phyloP scores from a whole-genome alignment of 2,797 vertebrate species.

The Lacerta agilis region DNA sequence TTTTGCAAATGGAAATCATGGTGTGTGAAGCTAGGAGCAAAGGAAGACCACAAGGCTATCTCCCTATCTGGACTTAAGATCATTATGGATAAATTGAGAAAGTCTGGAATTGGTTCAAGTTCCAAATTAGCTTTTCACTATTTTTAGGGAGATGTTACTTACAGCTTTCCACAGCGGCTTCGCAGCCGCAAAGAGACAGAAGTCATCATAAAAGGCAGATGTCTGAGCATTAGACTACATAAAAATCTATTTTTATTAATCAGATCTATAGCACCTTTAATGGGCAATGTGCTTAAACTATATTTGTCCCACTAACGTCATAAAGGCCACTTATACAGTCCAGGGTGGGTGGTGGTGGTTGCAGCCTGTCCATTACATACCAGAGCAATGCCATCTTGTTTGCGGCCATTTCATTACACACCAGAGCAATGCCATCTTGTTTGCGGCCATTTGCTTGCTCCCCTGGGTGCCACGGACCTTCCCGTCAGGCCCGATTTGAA shows the following conservation, averaged over 20 bases:
- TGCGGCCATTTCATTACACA: too few relatives aligned
- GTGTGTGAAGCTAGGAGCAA: background rate
- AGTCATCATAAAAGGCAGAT: background rate
- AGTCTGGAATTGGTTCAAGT: background rate
- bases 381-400: too few relatives aligned
- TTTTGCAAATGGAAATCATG: background rate
- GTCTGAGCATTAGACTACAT: background rate
- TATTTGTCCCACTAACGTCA: too few relatives aligned
- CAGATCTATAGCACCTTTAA: background rate
- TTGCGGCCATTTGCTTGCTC: too few relatives aligned
- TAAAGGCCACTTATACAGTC: too few relatives aligned
- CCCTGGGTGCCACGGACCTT: too few relatives aligned
- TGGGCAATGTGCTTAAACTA: background rate
- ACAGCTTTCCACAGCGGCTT: background rate
- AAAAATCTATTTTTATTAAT: background rate
- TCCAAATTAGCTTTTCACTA: background rate
- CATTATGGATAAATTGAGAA: background rate
- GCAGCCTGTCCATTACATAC: too few relatives aligned
- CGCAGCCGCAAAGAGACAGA: background rate
- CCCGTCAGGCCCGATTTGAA: too few relatives aligned
- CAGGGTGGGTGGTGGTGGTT: too few relatives aligned
- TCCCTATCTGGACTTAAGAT: background rate
- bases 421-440: too few relatives aligned
- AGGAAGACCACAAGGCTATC: background rate
- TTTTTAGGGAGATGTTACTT: background rate